Evolutionary conservation across 1,140 invertebrate genomes (phyloP).

Genomic region (Coenobita brevimanus): DNA sequence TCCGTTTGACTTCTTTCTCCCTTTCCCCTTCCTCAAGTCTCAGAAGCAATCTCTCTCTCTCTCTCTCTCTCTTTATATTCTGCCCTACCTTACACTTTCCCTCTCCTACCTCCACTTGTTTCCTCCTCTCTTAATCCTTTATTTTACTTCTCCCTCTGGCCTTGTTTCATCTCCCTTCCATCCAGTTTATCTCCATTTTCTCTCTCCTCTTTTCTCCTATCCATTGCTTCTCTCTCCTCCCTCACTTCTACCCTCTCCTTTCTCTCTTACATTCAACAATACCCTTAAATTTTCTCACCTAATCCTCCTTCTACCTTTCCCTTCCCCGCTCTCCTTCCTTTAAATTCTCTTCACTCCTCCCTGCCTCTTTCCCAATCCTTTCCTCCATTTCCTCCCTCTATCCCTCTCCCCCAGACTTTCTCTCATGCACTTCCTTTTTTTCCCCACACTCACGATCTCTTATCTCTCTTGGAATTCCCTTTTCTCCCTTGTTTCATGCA

Average conservation of each 20-base stretch:
- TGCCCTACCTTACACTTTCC: neutral
- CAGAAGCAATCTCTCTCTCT: neutral
- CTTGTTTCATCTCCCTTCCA: neutral
- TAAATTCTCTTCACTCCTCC: too few relatives aligned
- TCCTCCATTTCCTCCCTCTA: too few relatives aligned
- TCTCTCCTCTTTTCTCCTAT: neutral
- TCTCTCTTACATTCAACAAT: constrained; percentile 74
- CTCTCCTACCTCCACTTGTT: neutral
- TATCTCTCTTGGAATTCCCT: too few relatives aligned
- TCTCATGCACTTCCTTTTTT: too few relatives aligned
- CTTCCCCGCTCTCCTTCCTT: too few relatives aligned
- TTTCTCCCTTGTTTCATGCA: too few relatives aligned
- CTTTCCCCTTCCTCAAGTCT: neutral
- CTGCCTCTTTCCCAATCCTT: too few relatives aligned
- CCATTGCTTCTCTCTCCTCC: neutral
- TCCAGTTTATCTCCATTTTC: neutral
- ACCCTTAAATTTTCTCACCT: too few relatives aligned
- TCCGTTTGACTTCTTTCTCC: neutral
- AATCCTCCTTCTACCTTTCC: too few relatives aligned
- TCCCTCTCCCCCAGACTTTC: too few relatives aligned
- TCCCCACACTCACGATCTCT: too few relatives aligned
- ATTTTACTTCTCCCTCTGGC: neutral
- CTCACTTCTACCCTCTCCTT: neutral
- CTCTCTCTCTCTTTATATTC: neutral
- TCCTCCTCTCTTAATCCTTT: neutral